Evolutionary conservation across 2,113 vertebrate species (phyloP).

Genomic region (Propithecus coquereli): DNA sequence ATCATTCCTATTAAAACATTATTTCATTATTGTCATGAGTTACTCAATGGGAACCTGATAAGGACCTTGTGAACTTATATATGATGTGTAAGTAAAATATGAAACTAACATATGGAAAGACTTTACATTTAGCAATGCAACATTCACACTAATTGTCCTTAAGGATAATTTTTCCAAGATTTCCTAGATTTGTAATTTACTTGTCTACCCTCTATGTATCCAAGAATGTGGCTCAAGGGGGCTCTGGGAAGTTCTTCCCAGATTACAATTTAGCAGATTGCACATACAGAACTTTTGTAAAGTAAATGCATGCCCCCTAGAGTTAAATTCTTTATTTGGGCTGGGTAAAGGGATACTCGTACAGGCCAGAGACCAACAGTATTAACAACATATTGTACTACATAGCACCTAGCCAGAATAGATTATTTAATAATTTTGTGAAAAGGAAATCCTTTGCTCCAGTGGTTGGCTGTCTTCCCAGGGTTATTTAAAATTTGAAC

Average conservation of each 20-base stretch:
- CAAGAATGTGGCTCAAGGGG: background rate
- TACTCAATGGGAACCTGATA: background rate
- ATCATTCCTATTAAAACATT: background rate
- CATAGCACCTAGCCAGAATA: background rate
- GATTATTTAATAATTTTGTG: background rate
- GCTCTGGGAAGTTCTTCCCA: background rate
- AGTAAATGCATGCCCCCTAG: background rate
- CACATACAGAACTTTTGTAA: background rate
- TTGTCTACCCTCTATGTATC: background rate
- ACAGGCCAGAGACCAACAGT: background rate
- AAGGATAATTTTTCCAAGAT: background rate
- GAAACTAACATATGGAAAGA: background rate
- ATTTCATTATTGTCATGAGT: background rate
- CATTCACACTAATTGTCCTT: background rate
- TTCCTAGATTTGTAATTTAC: background rate
- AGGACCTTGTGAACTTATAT: background rate
- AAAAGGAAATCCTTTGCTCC: background rate
- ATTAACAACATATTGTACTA: background rate
- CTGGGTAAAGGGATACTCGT: background rate
- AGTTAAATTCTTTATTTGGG: background rate
- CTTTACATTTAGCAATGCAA: background rate
- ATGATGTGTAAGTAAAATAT: background rate
- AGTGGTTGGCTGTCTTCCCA: background rate
- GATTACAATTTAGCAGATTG: background rate
- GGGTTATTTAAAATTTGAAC: constrained; percentile 7